Evolutionary conservation across 2,888 invertebrate species (phyloP).

Genomic region (Choristoneura rosaceana): DNA sequence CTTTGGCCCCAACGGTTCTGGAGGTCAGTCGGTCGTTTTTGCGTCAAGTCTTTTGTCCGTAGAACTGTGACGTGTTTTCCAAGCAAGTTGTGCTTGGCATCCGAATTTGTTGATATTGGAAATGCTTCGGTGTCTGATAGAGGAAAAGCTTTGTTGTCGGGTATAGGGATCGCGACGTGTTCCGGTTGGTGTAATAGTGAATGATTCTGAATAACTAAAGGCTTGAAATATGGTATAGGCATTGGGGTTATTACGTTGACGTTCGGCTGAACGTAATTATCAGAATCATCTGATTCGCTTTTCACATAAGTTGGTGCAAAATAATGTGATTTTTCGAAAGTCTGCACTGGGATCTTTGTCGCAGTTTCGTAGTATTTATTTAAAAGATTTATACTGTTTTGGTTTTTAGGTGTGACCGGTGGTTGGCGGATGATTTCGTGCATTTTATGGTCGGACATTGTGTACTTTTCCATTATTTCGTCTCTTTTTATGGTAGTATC

Average conservation of each 20-base stretch:
- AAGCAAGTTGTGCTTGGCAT: conserved; percentile 42
- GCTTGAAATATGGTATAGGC: conserved; percentile 52
- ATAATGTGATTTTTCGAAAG: conserved; percentile 56
- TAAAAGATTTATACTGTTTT: conserved; percentile 42
- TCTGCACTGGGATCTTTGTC: conserved; percentile 56
- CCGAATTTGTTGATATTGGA: not conserved
- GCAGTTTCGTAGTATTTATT: conserved; percentile 53
- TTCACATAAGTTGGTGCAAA: conserved; percentile 59
- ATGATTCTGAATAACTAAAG: conserved; percentile 43
- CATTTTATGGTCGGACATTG: conserved; percentile 51
- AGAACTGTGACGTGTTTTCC: conserved; percentile 64
- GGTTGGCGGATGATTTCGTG: conserved; percentile 50
- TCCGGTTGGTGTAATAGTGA: conserved; percentile 41
- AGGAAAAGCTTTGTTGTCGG: conserved; percentile 9
- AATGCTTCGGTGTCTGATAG: conserved; percentile 6
- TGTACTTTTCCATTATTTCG: conserved; percentile 1
- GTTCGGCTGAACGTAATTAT: conserved; percentile 35
- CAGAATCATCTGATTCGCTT: conserved; percentile 45
- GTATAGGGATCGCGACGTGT: conserved; percentile 31
- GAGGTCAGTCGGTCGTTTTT: conserved; percentile 49
- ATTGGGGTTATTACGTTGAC: not conserved
- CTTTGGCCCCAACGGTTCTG: conserved; percentile 55
- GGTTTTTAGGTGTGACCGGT: conserved; percentile 38
- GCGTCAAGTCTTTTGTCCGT: conserved; percentile 59
- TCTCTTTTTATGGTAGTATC: not conserved